A percentile compares a stretch with the other conserved stretches of the same genome.
Conservation (phyloP, 1,140 invertebrate genomes). For the Euschistus heros region DNA sequence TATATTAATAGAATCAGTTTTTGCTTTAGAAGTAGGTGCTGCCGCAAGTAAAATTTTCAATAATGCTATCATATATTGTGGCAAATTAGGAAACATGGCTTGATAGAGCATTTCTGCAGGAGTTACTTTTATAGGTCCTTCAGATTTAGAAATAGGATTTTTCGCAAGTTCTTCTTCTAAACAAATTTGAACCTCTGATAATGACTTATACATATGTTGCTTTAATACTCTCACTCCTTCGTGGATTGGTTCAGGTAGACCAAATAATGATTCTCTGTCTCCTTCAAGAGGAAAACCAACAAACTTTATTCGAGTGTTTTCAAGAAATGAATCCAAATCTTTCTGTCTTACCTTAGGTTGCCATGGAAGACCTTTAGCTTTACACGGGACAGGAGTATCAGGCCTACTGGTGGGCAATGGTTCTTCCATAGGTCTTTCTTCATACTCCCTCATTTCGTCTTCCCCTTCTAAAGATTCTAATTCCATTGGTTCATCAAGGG, state of each 20-base stretch:
- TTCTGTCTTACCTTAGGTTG: conserved; percentile 90
- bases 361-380: conserved; percentile 74
- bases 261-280: conserved; percentile 77
- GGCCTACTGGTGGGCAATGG: conserved; percentile 40
- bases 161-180: conserved; percentile 71
- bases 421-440: conserved; percentile 36
- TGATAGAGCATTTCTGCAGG: conserved; percentile 82
- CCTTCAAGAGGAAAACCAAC: conserved; percentile 82
- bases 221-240: conserved; percentile 86
- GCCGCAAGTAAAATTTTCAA: conserved; percentile 95
- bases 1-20: conserved; percentile 97
- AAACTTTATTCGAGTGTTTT: conserved; percentile 86
- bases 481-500: conserved; percentile 70
- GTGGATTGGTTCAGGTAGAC: conserved; percentile 87
- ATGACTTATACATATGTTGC: conserved; percentile 71
- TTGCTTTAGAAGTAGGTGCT: conserved; percentile 93
- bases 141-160: conserved; percentile 52
- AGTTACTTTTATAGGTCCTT: conserved; percentile 60
- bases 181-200: conserved; percentile 72
- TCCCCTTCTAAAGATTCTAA: conserved; percentile 35
- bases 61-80: conserved; percentile 93
- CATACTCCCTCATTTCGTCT: conserved; percentile 37
- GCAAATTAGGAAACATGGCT: conserved; percentile 83
- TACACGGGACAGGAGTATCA: conserved; percentile 37
- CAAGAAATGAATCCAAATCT: conserved; percentile 84